These are phyloP conservation scores for Orthonychiurus folsomi DNA, from an alignment of 2,888 invertebrate species.

Conservation along the genomic window DNA sequence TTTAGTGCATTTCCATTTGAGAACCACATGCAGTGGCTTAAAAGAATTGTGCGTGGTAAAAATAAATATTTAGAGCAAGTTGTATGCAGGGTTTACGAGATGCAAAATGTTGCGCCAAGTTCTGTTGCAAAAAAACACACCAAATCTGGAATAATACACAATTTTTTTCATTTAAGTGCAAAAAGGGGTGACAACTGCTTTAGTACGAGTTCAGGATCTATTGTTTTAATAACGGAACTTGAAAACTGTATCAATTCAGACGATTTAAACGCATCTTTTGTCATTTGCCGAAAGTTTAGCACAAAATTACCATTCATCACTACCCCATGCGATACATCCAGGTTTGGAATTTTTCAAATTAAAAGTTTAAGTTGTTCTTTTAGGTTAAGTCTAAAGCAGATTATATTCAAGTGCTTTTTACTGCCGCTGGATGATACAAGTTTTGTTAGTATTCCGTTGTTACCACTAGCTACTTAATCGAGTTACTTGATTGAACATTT, in stretches of 20 bases:
- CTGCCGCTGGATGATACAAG: too few relatives aligned
- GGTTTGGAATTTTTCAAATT: too few relatives aligned
- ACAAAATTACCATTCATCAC: too few relatives aligned
- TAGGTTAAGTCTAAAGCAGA: too few relatives aligned
- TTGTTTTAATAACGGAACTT: not conserved
- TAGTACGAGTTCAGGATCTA: not conserved
- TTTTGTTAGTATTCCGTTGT: too few relatives aligned
- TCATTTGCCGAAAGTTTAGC: too few relatives aligned
- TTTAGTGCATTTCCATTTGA: constrained; percentile 43
- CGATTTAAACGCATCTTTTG: not conserved
- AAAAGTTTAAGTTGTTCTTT: too few relatives aligned
- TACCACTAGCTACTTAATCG: too few relatives aligned
- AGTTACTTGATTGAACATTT: too few relatives aligned
- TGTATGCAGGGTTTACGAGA: constrained; percentile 4
- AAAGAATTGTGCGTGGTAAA: constrained; percentile 13
- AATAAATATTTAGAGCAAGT: constrained; percentile 11
- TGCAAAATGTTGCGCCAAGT: too few relatives aligned
- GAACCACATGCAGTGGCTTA: constrained; percentile 39
- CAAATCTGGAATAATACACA: not conserved
- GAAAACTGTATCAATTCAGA: not conserved
- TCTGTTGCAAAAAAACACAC: not conserved
- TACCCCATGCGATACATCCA: too few relatives aligned
- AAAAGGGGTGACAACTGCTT: not conserved
- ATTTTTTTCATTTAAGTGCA: not conserved
- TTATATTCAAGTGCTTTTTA: too few relatives aligned